Conservation (phyloP, 2,888 invertebrate genomes). For the Electrophaes corylata region DNA sequence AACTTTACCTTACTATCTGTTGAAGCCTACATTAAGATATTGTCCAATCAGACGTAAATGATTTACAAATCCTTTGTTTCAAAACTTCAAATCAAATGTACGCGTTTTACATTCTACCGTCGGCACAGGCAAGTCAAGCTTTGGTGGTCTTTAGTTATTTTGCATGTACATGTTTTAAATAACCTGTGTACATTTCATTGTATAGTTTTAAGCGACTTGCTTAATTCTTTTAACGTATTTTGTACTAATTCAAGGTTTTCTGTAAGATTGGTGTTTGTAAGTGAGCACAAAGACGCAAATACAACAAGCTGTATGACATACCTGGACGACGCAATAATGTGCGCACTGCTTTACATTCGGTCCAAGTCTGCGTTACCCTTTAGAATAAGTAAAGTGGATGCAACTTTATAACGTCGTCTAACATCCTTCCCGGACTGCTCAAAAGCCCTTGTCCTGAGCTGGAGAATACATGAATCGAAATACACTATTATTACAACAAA, state of each 20-base stretch:
- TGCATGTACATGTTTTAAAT: constrained; percentile 63
- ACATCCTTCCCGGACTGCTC: background rate
- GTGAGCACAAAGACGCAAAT: constrained; percentile 78
- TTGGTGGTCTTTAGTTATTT: constrained; percentile 47
- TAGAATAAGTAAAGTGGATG: constrained; percentile 13
- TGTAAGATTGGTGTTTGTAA: constrained; percentile 55
- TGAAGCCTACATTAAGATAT: background rate
- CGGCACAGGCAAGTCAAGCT: constrained; percentile 42
- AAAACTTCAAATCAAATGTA: constrained; percentile 14
- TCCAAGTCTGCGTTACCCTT: constrained; percentile 58
- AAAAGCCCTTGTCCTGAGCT: background rate
- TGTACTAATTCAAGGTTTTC: constrained; percentile 60
- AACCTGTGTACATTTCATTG: constrained; percentile 54
- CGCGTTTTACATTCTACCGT: constrained; percentile 19
- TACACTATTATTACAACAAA: background rate
- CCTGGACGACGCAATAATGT: constrained; percentile 64
- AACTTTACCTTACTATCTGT: background rate
- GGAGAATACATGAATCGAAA: background rate
- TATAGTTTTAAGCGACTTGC: constrained; percentile 47
- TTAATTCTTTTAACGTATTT: constrained; percentile 39
- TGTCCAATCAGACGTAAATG: background rate
- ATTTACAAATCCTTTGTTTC: background rate
- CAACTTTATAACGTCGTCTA: constrained; percentile 2
- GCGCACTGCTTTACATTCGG: constrained; percentile 81
- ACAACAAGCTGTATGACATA: constrained; percentile 78